Evolutionary conservation across 2,888 invertebrate species (phyloP), one percentile per base, ranked within the genome.

Genomic region (Ypsolopha scabrella): DNA sequence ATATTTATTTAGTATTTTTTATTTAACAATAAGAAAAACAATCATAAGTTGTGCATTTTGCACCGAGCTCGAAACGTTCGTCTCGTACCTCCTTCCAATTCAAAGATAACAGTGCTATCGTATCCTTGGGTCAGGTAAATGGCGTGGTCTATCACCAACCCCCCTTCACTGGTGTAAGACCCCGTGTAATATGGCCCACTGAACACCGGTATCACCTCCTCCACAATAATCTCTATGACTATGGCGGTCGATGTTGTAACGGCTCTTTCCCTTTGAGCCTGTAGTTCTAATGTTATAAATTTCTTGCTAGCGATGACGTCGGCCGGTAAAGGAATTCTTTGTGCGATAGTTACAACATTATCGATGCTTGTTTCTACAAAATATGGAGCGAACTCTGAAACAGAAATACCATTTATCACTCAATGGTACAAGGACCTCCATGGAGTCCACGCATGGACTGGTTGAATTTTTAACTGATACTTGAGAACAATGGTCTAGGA

Each of bases 271-370:
- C 72, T 65, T 13, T 57, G 59, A 39, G 80, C 81, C 61, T 70
- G 65, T 13, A 82, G 52, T 54, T 75, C 69, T 34, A 82, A 57
- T n/a, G 72, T 55, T 56, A 82, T 60, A 53, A 72, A 71, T 39
- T 62, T 58, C 24, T 63, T 60, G 41, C 58, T 57, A 50, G 60
- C 55, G 33, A 67, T 45, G 8, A 67, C 55, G 51, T 70, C 68
- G 7, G 51, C 41, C 7, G 69, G 63, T 48, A 67, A 52, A n/a
- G 59, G 39, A 24, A 54, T 57, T n/a, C 49, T 9, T 9, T 60
- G 51, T 10, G 62, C 54, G 48, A 79, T 52, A 37, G 58, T 58
- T 24, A 74, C 46, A 13, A 58, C 50, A 38, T 74, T 70, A 6
- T 60, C 53, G 24, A 24, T 53, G 34, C 56, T 55, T 7, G 59